Evolutionary conservation across 1,140 invertebrate species (phyloP).

Genomic region (Lordiphosa stackelbergi): DNA sequence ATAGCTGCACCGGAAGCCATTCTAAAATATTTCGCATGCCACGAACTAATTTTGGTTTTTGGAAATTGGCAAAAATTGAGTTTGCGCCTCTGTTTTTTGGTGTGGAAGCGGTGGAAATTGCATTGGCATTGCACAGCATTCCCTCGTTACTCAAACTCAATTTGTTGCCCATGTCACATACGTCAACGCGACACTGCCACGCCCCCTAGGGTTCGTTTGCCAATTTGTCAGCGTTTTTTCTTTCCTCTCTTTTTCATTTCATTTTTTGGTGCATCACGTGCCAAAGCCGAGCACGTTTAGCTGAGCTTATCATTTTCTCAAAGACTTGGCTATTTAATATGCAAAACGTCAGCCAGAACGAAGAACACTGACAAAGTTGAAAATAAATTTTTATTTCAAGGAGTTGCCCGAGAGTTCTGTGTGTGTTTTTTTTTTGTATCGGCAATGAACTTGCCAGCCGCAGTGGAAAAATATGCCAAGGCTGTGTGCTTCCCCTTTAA

Average conservation of each 20-base stretch:
- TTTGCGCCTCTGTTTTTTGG: slow-evolving; percentile 20
- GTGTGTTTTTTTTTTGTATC: slow-evolving; percentile 38
- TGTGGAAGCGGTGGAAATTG: background rate
- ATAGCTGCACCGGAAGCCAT: slow-evolving; percentile 13
- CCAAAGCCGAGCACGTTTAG: slow-evolving; percentile 66
- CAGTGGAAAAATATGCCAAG: slow-evolving; percentile 48
- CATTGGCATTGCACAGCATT: slow-evolving; percentile 20
- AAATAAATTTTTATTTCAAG: slow-evolving; percentile 74
- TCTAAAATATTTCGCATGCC: slow-evolving; percentile 44
- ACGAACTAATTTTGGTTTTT: slow-evolving; percentile 56
- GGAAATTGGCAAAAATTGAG: slow-evolving; percentile 55
- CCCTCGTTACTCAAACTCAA: slow-evolving; percentile 54
- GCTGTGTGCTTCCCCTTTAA: slow-evolving; percentile 10
- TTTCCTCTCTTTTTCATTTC: slow-evolving; percentile 10
- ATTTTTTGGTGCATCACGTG: slow-evolving; percentile 64
- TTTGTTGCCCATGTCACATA: slow-evolving; percentile 74
- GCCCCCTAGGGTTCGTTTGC: slow-evolving; percentile 53
- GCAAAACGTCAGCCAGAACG: slow-evolving; percentile 66
- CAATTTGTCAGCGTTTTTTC: slow-evolving; percentile 66
- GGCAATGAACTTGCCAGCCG: slow-evolving; percentile 69
- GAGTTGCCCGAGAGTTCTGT: slow-evolving; percentile 34
- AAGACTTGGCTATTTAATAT: slow-evolving; percentile 65
- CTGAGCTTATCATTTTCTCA: slow-evolving; percentile 75
- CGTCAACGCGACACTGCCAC: slow-evolving; percentile 60
- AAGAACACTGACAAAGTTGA: slow-evolving; percentile 73